Evolutionary conservation across 2,888 invertebrate genomes (phyloP).

Genomic region (Tolmerus cingulatus): DNA sequence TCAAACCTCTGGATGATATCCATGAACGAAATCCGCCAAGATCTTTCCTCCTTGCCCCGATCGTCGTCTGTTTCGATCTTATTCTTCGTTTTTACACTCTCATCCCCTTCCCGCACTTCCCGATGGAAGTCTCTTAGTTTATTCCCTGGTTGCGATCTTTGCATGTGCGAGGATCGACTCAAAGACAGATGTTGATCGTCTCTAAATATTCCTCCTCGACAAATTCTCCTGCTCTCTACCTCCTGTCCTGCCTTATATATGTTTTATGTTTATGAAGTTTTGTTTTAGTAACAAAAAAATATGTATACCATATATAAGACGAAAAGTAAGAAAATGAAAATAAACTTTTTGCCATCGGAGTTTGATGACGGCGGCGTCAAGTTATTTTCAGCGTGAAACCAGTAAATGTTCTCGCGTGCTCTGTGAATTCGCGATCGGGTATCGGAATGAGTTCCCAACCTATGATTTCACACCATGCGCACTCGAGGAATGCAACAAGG

Average conservation of each 20-base stretch:
- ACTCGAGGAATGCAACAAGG: not conserved
- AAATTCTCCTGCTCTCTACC: conserved; percentile 10
- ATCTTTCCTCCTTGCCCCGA: not conserved
- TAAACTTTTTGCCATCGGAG: conserved; percentile 5
- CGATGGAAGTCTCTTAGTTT: not conserved
- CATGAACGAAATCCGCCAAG: conserved; percentile 17
- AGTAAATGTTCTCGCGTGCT: not conserved
- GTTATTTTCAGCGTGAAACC: conserved; percentile 7
- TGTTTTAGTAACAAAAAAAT: not conserved
- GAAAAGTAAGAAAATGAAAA: not conserved
- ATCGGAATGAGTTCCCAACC: not conserved
- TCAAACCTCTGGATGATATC: conserved; percentile 26
- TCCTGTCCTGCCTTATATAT: conserved; percentile 3
- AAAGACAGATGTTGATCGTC: conserved; percentile 22
- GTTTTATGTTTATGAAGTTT: conserved; percentile 13
- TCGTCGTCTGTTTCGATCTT: not conserved
- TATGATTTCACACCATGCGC: not conserved
- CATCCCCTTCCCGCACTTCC: not conserved
- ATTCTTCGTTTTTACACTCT: not conserved
- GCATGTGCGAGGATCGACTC: not conserved
- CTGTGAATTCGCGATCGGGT: not conserved
- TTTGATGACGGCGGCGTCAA: conserved; percentile 20
- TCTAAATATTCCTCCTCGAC: not conserved
- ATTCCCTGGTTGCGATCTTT: not conserved
- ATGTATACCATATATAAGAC: not conserved